Base-by-base conservation (phyloP, 2,888 invertebrate species). In the Scotopteryx bipunctaria region DNA sequence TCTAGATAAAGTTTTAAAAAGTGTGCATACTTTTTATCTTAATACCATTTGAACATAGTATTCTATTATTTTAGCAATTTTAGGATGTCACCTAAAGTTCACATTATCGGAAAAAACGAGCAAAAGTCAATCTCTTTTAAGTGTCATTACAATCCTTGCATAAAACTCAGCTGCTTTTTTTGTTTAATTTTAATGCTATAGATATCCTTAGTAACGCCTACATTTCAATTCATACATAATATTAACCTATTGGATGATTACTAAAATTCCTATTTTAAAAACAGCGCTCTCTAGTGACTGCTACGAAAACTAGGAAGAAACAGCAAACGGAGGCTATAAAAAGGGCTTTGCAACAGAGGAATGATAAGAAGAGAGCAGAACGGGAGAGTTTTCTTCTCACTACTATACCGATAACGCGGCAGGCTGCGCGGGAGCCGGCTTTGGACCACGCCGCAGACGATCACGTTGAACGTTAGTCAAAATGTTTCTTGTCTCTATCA, bases 251-350 rank as follows among this genome's bases (percentile, higher is more conserved):
- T 5, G 14, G 42, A 43, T 16, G 15, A 15, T 13, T 47, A 38
- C 43, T 53, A 15, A 38, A 40, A 1, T 25, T 11, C 8, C 3
- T 2, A 19, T 47, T 51, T 17, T 43, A 43, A 32, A 15, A 45
- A 16, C 81, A 97, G 96, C 93, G 97, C 59, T 97, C 98, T 3
- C 86, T 99, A 69, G 99, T 99, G 36, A 99, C 99, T 16, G 99
- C 99, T 5, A 99, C 99, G 0, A 98, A 99, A 81, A 99, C 99
- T 0, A 93, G 99, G 13, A 97, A 99, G 78, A 99, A 99, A 80
- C 99, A 99, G 80, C 99, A 99, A 84, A 99, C 99, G 13, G 99
- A 99, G 86, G 94, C 99, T 53, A 98, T 99, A 49, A 96, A 98
- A 71, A 94, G 95, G 82, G 99, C 99, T 0, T 87, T 99, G 11